These are phyloP conservation scores for Crax fasciolata DNA, from an alignment of 2,797 vertebrate genomes.

Conservation along the genomic window DNA sequence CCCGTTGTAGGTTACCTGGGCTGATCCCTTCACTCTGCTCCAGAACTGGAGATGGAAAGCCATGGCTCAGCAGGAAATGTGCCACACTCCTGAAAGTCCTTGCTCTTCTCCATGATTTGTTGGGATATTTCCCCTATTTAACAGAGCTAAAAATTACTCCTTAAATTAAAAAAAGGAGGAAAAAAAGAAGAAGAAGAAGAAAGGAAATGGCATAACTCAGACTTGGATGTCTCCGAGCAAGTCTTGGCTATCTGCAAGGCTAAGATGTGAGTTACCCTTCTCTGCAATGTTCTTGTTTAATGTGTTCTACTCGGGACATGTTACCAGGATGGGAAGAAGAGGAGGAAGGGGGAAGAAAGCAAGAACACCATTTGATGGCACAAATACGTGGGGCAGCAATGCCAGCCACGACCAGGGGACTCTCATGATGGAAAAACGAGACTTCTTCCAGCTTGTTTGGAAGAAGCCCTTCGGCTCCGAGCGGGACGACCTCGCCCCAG, in stretches of 20 bases:
- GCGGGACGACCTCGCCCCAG: not conserved
- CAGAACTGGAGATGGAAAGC: not conserved
- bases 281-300: not conserved
- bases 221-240: not conserved
- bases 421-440: conserved; percentile 35
- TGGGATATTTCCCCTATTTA: not conserved
- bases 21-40: not conserved
- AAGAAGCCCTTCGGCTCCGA: not conserved
- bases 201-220: not conserved
- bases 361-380: not conserved
- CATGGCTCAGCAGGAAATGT: not conserved
- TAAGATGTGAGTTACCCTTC: not conserved
- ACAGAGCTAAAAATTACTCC: not conserved
- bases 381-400: conserved; percentile 13
- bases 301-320: not conserved
- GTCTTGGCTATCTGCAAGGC: not conserved
- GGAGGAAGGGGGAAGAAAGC: not conserved
- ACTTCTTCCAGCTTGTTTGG: not conserved
- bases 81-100: not conserved
- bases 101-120: not conserved
- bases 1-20: not conserved
- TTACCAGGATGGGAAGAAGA: not conserved
- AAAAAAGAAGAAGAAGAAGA: accelerated
- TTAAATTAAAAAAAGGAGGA: not conserved
- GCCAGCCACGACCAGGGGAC: not conserved